Evolutionary conservation across 2,797 vertebrate species (phyloP), one percentile per base, ranked within the genome.

Genomic region (Aplochiton taeniatus): DNA sequence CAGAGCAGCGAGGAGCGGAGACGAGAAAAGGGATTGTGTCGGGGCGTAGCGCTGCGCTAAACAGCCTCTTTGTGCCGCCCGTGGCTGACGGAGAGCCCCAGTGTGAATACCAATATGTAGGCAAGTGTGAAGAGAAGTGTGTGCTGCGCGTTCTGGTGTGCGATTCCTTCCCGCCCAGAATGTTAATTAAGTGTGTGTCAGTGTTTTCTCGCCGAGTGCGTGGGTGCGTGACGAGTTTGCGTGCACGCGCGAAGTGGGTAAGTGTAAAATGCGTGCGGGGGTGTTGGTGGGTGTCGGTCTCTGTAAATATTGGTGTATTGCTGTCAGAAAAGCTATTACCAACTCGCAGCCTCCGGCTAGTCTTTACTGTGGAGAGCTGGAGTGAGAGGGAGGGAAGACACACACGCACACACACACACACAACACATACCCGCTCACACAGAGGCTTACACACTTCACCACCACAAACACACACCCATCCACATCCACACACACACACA

Each of bases 321-420:
- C 85, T 92, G 91, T 91, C 90, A 89, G 91, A 90, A 91, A 92
- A 91, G 89, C 89, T 88, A 92, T 92, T 90, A 91, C 90, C 85
- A 87, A 90, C 83, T 76, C 74, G 66, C 76, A 79, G 85, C 90
- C 88, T 72, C 70, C 9, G 88, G 90, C 88, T 72, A 87, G 83
- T 88, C 88, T 90, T 91, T 86, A 86, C 86, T 81, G 79, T 83
- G 83, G 77, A 83, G 75, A 87, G 77, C 9, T 70, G 76, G 75
- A 65, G 74, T 14, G 60, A 73, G 46, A 50, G 43, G 65, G 63
- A 70, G 74, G 61, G 63, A 52, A 51, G 74, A 56, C 66, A 51
- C 59, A 66, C 47, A 44, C 18, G 19, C 48, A 57, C 58, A 31
- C 10, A 59, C 19, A 47, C 16, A 59, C 10, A 71, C 31, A n/a